phyloP scores from a whole-genome alignment of 2,888 invertebrate species.

The Sussaba pulchella region DNA sequence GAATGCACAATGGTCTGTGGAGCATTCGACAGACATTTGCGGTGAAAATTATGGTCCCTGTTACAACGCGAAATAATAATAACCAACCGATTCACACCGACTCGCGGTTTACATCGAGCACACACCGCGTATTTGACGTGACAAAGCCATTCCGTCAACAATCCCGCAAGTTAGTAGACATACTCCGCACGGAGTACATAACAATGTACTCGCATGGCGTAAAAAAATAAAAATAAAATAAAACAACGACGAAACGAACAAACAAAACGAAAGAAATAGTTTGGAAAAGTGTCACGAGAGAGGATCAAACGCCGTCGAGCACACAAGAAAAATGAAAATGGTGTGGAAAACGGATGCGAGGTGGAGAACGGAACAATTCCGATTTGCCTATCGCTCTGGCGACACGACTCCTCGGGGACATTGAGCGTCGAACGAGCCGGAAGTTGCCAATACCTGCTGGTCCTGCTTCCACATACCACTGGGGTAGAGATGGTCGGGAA shows the following conservation, averaged over 20 bases:
- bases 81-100: background rate
- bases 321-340: constrained; percentile 37
- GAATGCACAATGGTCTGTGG: constrained; percentile 25
- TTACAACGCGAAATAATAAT: constrained; percentile 9
- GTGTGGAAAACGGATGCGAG: constrained; percentile 49
- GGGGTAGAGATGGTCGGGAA: background rate
- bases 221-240: background rate
- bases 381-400: constrained; percentile 57
- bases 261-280: background rate
- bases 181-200: background rate
- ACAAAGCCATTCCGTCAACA: constrained; percentile 25
- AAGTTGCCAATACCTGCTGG: constrained; percentile 53
- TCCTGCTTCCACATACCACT: background rate
- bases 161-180: background rate
- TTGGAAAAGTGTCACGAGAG: constrained; percentile 17
- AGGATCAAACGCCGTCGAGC: constrained; percentile 38
- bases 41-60: constrained; percentile 22
- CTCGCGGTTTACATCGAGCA: background rate
- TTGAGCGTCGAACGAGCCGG: constrained; percentile 39
- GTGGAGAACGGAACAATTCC: constrained; percentile 57
- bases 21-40: constrained; percentile 30
- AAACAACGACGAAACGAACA: background rate
- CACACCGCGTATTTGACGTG: background rate
- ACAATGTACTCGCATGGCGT: background rate
- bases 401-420: constrained; percentile 58